Evolutionary conservation across 2,113 vertebrate genomes (phyloP).

Genomic region (Scomber japonicus): DNA sequence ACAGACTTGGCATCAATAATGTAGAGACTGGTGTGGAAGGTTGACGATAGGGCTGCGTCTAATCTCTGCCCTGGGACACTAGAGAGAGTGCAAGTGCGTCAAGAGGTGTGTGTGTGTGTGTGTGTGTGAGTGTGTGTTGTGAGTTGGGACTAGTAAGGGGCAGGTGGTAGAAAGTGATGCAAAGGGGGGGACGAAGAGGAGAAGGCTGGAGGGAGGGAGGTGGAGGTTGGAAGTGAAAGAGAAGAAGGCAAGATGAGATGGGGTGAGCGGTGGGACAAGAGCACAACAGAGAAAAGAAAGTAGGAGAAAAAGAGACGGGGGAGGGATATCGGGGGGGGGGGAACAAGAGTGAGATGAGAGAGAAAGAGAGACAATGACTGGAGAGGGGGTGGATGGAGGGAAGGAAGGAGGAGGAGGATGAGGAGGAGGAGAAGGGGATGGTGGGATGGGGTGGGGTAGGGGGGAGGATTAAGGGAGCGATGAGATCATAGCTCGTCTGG

Average conservation of each 20-base stretch:
- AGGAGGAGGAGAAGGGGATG: constrained; percentile 46
- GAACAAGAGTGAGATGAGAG: constrained; percentile 70
- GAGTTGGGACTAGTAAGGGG: constrained; percentile 65
- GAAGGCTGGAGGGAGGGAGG: constrained; percentile 31
- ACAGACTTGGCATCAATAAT: constrained; percentile 84
- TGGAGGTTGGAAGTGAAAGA: constrained; percentile 57
- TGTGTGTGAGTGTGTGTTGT: constrained; percentile 44
- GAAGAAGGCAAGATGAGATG: constrained; percentile 68
- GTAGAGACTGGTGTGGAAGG: constrained; percentile 75
- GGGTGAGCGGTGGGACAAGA: constrained; percentile 56
- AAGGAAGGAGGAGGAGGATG: constrained; percentile 47
- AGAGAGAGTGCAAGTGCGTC: constrained; percentile 69
- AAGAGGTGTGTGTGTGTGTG: constrained; percentile 47
- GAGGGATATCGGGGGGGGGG: constrained; percentile 58
- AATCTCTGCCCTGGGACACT: constrained; percentile 86
- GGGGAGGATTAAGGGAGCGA: constrained; percentile 73
- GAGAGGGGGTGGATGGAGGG: constrained; percentile 50
- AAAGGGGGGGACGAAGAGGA: constrained; percentile 48
- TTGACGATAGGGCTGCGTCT: constrained; percentile 74
- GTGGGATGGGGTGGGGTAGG: not conserved
- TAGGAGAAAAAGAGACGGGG: constrained; percentile 50
- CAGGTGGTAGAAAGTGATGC: constrained; percentile 73
- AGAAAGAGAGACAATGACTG: constrained; percentile 73
- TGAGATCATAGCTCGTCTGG: constrained; percentile 89
- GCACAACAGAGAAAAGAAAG: constrained; percentile 64